A percentile compares a stretch with the other conserved stretches of the same genome.
Evolutionary conservation across 2,797 vertebrate genomes (phyloP).

Genomic region (Rhynchonycteris naso): DNA sequence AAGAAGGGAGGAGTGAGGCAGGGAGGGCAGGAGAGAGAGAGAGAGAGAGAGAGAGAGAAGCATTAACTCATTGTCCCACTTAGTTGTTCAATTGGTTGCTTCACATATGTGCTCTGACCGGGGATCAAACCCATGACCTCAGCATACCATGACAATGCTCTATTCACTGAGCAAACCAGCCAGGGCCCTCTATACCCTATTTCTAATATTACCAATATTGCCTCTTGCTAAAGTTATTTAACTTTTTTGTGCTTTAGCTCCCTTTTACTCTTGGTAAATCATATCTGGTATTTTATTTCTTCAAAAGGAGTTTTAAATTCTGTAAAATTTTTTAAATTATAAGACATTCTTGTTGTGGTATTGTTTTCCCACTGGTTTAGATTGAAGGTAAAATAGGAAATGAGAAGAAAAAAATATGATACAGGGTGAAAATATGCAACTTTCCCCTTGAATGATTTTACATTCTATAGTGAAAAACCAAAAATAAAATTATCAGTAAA

Average conservation of each 20-base stretch:
- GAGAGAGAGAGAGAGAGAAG: too few species aligned
- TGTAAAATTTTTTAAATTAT: constrained; percentile 27
- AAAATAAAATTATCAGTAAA: constrained; percentile 33
- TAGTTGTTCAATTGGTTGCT: too few species aligned
- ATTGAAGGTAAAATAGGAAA: constrained; percentile 12
- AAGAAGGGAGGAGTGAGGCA: too few species aligned
- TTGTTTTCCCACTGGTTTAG: background rate
- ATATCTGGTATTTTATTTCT: constrained; percentile 7
- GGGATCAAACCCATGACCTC: too few species aligned
- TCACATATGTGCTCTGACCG: too few species aligned
- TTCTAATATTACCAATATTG: background rate
- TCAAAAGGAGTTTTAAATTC: constrained; percentile 26
- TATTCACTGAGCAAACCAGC: too few species aligned
- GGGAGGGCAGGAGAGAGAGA: too few species aligned
- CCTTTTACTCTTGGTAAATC: constrained; percentile 41
- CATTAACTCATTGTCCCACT: too few species aligned
- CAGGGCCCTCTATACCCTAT: background rate
- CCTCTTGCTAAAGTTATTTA: constrained; percentile 15
- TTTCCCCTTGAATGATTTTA: constrained; percentile 10
- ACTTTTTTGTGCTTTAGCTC: background rate
- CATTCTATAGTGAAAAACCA: background rate
- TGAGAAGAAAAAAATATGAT: constrained; percentile 5
- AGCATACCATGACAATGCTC: too few species aligned
- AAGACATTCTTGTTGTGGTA: constrained; percentile 5
- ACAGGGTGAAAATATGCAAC: background rate